Conservation (phyloP, 92 coral and sea anemone genomes). For the Pocillopora meandrina region DNA sequence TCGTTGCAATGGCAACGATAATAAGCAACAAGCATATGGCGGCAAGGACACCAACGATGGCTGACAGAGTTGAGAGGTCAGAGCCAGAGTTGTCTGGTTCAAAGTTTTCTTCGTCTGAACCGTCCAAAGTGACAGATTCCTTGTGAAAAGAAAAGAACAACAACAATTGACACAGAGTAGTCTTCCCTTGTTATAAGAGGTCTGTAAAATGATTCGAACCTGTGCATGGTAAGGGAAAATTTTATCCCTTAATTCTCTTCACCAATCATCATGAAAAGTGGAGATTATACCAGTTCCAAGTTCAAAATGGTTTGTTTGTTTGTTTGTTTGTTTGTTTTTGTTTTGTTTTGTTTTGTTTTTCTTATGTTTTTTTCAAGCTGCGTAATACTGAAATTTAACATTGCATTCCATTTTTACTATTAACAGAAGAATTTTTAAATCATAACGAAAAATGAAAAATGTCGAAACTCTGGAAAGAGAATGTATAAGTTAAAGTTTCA, state of each 20-base stretch:
- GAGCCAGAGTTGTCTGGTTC: conserved; percentile 13
- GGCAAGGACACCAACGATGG: conserved; percentile 28
- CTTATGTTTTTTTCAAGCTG: background rate
- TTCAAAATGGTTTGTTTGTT: too few relatives aligned
- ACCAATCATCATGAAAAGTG: too few relatives aligned
- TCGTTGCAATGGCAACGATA: background rate
- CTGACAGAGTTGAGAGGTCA: background rate
- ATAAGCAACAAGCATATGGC: conserved; percentile 16
- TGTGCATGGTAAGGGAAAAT: too few relatives aligned
- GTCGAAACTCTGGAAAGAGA: too few relatives aligned
- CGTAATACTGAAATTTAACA: background rate
- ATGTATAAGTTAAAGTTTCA: too few relatives aligned
- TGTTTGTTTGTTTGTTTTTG: too few relatives aligned
- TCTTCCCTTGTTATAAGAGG: background rate
- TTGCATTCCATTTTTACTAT: background rate
- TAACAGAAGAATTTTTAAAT: background rate
- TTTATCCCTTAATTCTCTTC: too few relatives aligned
- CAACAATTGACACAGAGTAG: background rate
- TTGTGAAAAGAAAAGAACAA: background rate
- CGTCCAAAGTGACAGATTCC: background rate
- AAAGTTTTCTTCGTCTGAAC: background rate
- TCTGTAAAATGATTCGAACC: background rate
- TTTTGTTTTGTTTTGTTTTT: too few relatives aligned
- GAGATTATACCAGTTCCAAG: too few relatives aligned
- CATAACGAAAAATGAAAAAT: background rate